Evolutionary conservation across 2,888 invertebrate species (phyloP).

Genomic region (Melanargia galathea): DNA sequence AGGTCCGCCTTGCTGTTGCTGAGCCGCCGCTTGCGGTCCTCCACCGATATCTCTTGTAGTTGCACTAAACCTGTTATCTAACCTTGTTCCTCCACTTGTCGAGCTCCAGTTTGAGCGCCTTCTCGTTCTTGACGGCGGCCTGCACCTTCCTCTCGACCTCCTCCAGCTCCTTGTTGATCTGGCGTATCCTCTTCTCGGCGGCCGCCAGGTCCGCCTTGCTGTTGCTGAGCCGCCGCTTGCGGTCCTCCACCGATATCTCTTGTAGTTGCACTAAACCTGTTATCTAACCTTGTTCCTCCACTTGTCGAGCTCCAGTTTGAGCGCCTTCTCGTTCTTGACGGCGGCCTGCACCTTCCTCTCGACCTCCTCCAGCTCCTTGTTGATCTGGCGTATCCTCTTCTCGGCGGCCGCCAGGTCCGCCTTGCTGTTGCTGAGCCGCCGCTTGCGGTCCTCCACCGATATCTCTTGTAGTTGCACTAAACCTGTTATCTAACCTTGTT

Average conservation of each 20-base stretch:
- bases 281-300: slow-evolving; percentile 86
- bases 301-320: slow-evolving; percentile 90
- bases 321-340: slow-evolving; percentile 78
- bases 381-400: slow-evolving; percentile 90
- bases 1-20: slow-evolving; percentile 92
- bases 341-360: slow-evolving; percentile 86
- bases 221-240: slow-evolving; percentile 93
- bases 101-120: slow-evolving; percentile 87
- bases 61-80: slow-evolving; percentile 86
- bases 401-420: slow-evolving; percentile 91
- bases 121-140: slow-evolving; percentile 73
- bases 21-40: slow-evolving; percentile 94
- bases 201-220: slow-evolving; percentile 90
- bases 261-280: too few species aligned
- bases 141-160: slow-evolving; percentile 89
- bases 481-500: slow-evolving; percentile 77
- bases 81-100: slow-evolving; percentile 91
- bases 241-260: slow-evolving; percentile 96
- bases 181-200: slow-evolving; percentile 90
- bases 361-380: slow-evolving; percentile 89
- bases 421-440: slow-evolving; percentile 92
- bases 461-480: too few species aligned
- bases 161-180: slow-evolving; percentile 90
- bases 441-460: slow-evolving; percentile 95
- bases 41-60: slow-evolving; percentile 97